Evolutionary conservation across 2,113 vertebrate genomes (phyloP).

Genomic region (Peromyscus maniculatus): DNA sequence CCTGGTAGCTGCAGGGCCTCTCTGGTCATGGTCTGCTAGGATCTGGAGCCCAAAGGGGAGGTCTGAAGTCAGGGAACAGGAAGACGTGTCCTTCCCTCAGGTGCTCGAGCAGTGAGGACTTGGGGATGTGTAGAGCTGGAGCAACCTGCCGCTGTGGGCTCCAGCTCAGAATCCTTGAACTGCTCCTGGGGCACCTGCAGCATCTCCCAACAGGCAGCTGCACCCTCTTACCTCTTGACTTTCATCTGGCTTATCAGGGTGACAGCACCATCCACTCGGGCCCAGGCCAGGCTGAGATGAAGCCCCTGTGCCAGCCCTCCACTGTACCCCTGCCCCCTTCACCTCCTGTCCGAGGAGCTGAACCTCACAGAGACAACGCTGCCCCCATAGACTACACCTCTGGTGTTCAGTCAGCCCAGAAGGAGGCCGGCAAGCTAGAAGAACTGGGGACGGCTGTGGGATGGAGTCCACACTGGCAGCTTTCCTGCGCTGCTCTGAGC

Average conservation of each 20-base stretch:
- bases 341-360: background rate
- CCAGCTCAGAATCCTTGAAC: background rate
- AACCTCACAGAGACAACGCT: fast-evolving
- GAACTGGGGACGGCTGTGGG: fast-evolving
- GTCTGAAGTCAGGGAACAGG: background rate
- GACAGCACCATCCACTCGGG: background rate
- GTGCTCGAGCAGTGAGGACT: background rate
- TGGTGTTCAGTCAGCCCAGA: background rate
- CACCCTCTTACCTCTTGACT: background rate
- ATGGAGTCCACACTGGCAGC: background rate
- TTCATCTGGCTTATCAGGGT: background rate
- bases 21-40: background rate
- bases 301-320: background rate
- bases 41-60: background rate
- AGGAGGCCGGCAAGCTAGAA: background rate
- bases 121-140: background rate
- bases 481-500: background rate
- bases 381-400: background rate
- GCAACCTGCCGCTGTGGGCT: background rate
- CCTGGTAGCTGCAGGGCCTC: background rate
- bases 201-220: background rate
- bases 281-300: background rate
- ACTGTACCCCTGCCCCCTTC: background rate
- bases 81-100: background rate
- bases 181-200: background rate